Base-by-base conservation (phyloP, 2,888 invertebrate species). In the Eupithecia dodoneata region DNA sequence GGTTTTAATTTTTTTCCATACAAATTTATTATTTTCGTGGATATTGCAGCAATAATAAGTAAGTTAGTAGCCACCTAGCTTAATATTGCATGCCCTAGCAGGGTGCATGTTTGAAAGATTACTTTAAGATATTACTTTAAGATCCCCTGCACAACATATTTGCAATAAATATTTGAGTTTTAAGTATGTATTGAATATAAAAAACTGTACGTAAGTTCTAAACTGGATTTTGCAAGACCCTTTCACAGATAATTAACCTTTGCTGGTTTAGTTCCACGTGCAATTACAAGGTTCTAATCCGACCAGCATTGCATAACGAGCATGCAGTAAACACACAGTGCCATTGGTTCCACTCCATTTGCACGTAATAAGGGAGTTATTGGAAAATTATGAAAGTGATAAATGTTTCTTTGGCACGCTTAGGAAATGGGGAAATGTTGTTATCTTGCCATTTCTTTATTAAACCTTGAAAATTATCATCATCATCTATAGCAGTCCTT, bases 321-420 rank as follows among this genome's bases (percentile, higher is more conserved):
- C 70, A 74, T 71, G 63, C 65, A 76, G 71, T 74, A 72, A 74
- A 75, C 55, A 76, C 66, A 72, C 30, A 44, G 67, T 44, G 44
- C 44, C 45, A 45, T 69, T 45, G 42, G 79, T 79, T 79, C 71
- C 74, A 76, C 76, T 79, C 79, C 66, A 79, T 45, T 76, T 70
- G 6, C 10, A 44, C 30, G 18, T 66, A 73, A 67, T 65, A 42
- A n/a, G 52, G 72, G 71, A 72, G 41, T 70, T 74, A 70, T 76
- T 65, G 74, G 72, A 52, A 52, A 72, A 66, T 72, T 73, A 72
- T 71, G 74, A 76, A 74, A 75, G 55, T 73, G 70, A 66, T 18
- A 69, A 76, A 76, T 78, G 47, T 30, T 71, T n/a, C 18, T 49
- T 67, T 55, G 7, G 10, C 74, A 77, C 65, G 73, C 63, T n/a